A percentile compares a stretch with the other conserved stretches of the same genome.
Evolutionary conservation across 2,797 vertebrate genomes (phyloP).

Genomic region (Squalus acanthias): DNA sequence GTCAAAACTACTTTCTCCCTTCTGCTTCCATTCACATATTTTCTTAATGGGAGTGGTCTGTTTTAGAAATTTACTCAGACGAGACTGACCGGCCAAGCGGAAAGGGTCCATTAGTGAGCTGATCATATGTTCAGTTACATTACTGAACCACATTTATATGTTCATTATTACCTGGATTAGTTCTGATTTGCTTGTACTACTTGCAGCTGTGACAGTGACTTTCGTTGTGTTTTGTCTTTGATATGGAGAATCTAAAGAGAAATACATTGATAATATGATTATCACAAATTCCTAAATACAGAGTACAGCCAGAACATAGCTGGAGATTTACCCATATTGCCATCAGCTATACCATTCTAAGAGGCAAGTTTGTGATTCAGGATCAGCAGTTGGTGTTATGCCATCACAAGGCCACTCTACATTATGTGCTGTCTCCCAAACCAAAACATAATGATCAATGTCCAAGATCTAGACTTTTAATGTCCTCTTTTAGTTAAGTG

Average conservation of each 20-base stretch:
- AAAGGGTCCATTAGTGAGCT: background rate
- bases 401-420: background rate
- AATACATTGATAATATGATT: background rate
- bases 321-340: background rate
- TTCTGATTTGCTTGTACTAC: background rate
- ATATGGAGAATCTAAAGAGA: conserved; percentile 24
- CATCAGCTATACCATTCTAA: background rate
- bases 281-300: background rate
- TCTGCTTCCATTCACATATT: background rate
- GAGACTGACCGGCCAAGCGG: background rate
- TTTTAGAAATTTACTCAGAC: background rate
- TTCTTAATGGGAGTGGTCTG: background rate
- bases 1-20: background rate
- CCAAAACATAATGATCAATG: background rate
- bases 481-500: background rate
- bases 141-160: background rate
- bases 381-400: background rate
- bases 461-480: background rate
- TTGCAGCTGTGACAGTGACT: background rate
- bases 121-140: background rate
- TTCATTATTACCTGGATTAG: background rate
- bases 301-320: background rate
- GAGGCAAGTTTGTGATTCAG: background rate
- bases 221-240: background rate
- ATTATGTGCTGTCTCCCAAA: background rate